phyloP scores from a whole-genome alignment of 1,140 invertebrate genomes.

The Drosophila parvula region DNA sequence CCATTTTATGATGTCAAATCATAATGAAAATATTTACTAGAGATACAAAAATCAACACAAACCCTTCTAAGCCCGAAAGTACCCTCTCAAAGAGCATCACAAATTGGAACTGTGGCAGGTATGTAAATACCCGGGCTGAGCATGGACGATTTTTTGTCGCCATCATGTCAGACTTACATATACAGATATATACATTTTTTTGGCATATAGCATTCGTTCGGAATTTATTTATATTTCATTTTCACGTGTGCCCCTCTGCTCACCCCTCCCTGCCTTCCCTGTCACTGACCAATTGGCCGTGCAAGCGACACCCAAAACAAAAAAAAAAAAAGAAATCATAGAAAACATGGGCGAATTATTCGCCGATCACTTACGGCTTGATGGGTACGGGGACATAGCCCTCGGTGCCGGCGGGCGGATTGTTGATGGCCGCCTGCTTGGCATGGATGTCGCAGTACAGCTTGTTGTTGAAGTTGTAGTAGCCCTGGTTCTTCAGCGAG shows the following conservation, averaged over 20 bases:
- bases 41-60: neutral
- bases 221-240: constrained; percentile 71
- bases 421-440: constrained; percentile 93
- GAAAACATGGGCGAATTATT: constrained; percentile 18
- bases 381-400: constrained; percentile 91
- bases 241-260: constrained; percentile 11
- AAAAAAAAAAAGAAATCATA: constrained; percentile 16
- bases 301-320: constrained; percentile 16
- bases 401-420: constrained; percentile 89
- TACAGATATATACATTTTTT: constrained; percentile 24
- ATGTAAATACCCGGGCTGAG: constrained; percentile 24
- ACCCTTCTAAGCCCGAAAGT: neutral
- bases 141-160: constrained; percentile 35
- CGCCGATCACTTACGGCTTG: constrained; percentile 89
- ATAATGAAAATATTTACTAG: neutral
- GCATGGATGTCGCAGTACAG: constrained; percentile 98
- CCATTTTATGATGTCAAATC: too few species aligned
- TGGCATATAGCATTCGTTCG: constrained; percentile 49
- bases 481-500: constrained; percentile 97
- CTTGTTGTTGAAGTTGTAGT: constrained; percentile 98
- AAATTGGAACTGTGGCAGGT: neutral
- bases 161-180: constrained; percentile 57
- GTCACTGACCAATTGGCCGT: constrained; percentile 55
- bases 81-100: constrained; percentile 14
- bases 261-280: too few species aligned